Base-by-base conservation (phyloP, 2,888 invertebrate species). In the Brachypalpus laphriformis region DNA sequence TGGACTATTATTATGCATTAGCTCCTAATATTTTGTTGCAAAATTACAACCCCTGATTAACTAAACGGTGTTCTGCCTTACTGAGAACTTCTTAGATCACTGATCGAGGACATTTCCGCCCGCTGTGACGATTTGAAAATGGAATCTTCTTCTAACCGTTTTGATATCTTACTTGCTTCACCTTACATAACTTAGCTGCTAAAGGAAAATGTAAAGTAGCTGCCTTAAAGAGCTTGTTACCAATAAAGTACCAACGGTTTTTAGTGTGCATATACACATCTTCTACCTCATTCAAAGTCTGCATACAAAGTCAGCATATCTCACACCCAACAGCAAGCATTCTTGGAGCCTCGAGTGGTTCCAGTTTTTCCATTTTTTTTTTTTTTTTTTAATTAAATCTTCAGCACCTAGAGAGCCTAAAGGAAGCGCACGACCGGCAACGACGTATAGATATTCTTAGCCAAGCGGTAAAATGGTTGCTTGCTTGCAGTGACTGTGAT, bases 391-490 rank as follows among this genome's bases (percentile, higher is more conserved):
- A 82, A 82, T 82, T 82, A 82, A 82, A 83, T 70, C 78, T 74
- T 78, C 74, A 78, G 78, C 83, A 83, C 83, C 78, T 83, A 78
- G 31, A 59, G 74, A 65, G 68, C 25, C 66, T 66, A 28, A 59
- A 54, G 51, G 37, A 54, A 47, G 56, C 65, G 37, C 47, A 56
- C 56, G 56, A 54, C 14, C 8, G 42, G 49, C 56, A 18, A 40
- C 59, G 70, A 47, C 49, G 40, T 31, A 57, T 34, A 57, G 18
- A 65, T 45, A 34, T 31, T 28, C 70, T 51, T 45, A 57, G 56
- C 20, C 22, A 75, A 83, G 83, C 83, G 78, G 83, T 83, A 78
- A 83, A 83, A 83, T 78, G 78, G 83, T 70, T 72, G 63, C 74
- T 68, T 66, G 37, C 42, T 37, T 45, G 57, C 16, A 47, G 16